Percentiles rank a stretch among this genome's conserved stretches.
Conservation (phyloP, 2,888 invertebrate species). For the Oscheius sp. region DNA sequence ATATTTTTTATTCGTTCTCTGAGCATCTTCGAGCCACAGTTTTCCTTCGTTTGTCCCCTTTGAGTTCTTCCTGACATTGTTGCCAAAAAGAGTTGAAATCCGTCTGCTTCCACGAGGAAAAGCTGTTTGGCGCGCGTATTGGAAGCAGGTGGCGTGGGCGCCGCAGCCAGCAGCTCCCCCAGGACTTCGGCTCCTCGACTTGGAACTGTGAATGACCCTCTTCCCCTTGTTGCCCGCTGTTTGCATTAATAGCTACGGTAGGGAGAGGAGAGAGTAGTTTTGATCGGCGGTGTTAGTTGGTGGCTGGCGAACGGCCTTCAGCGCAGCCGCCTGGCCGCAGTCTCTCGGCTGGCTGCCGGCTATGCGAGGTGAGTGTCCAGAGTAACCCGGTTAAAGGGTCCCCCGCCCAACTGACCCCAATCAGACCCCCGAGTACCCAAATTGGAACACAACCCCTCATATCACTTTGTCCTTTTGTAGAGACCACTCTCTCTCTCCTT, state of each 20-base stretch:
- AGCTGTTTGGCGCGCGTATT: too few species aligned
- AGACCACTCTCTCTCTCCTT: neutral
- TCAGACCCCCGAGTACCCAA: conserved; percentile 29
- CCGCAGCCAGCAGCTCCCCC: too few species aligned
- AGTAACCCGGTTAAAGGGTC: conserved; percentile 30
- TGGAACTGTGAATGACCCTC: too few species aligned
- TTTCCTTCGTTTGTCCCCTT: too few species aligned
- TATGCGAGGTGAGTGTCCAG: conserved; percentile 34
- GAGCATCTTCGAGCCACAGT: too few species aligned
- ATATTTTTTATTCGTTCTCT: too few species aligned
- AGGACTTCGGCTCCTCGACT: too few species aligned
- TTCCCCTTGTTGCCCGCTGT: neutral
- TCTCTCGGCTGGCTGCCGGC: conserved; percentile 24
- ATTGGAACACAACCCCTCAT: conserved; percentile 27
- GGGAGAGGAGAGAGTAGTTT: conserved; percentile 21
- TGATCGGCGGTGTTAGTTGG: conserved; percentile 30
- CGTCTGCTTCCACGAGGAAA: too few species aligned
- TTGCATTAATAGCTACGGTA: conserved; percentile 19
- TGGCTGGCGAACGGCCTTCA: conserved; percentile 30
- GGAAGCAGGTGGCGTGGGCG: too few species aligned
- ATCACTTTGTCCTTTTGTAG: conserved; percentile 18
- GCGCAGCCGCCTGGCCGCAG: conserved; percentile 25
- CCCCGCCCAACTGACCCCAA: conserved; percentile 30
- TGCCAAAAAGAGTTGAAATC: too few species aligned
- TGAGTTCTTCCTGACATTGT: too few species aligned